These are phyloP conservation scores for Drosophila takahashii DNA, from an alignment of 1,140 invertebrate genomes.

Conservation along the genomic window DNA sequence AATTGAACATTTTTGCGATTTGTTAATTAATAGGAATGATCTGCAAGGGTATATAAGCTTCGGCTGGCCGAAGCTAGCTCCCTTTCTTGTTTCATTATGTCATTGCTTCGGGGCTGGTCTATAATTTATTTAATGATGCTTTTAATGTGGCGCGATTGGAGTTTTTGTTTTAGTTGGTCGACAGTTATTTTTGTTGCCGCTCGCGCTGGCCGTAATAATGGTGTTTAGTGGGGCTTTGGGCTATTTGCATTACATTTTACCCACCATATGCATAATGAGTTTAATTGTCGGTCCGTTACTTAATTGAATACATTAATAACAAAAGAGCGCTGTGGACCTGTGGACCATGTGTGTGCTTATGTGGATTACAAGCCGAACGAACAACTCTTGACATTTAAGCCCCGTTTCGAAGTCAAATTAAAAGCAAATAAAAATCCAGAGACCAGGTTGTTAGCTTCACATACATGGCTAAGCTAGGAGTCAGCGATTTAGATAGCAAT, in stretches of 20 bases:
- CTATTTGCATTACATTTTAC: conserved; percentile 42
- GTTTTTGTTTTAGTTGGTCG: conserved; percentile 36
- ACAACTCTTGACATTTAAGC: conserved; percentile 68
- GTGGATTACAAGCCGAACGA: conserved; percentile 49
- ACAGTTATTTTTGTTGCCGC: conserved; percentile 10
- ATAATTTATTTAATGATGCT: conserved; percentile 76
- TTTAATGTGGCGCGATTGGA: conserved; percentile 56
- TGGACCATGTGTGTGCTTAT: conserved; percentile 44
- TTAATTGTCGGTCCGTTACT: conserved; percentile 68
- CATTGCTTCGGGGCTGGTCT: conserved; percentile 27
- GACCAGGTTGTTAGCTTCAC: conserved; percentile 28
- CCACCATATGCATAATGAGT: conserved; percentile 61
- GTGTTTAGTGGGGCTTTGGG: conserved; percentile 50
- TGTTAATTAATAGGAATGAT: too few species aligned
- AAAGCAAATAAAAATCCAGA: conserved; percentile 72
- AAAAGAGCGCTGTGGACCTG: conserved; percentile 25
- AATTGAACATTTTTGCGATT: too few species aligned
- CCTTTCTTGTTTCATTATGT: conserved; percentile 26
- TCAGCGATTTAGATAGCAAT: conserved; percentile 80
- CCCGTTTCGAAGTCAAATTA: conserved; percentile 69
- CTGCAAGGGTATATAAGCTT: too few species aligned
- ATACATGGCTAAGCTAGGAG: conserved; percentile 65
- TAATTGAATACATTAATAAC: conserved; percentile 79
- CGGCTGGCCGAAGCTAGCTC: too few species aligned
- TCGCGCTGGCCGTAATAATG: conserved; percentile 39